Percentiles rank a stretch among this genome's conserved stretches.
phyloP scores from a whole-genome alignment of 2,888 invertebrate genomes.

The Prenolepis imparis region DNA sequence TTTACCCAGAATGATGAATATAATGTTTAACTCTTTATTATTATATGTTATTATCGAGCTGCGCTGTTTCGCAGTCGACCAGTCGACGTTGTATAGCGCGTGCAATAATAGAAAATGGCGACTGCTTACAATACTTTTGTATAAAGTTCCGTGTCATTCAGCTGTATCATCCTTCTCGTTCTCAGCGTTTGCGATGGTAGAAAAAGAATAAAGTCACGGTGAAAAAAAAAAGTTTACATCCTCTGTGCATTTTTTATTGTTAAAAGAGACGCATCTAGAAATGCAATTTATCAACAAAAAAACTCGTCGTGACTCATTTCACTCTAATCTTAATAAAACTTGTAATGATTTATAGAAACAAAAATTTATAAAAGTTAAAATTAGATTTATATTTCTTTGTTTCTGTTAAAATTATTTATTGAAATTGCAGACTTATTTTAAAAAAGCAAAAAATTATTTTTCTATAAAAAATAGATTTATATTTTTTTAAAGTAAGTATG shows the following conservation, averaged over 20 bases:
- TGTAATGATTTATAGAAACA: background rate
- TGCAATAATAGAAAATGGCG: conserved; percentile 68
- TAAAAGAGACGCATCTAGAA: background rate
- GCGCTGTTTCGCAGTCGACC: conserved; percentile 68
- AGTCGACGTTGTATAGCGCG: conserved; percentile 57
- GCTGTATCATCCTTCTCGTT: conserved; percentile 49
- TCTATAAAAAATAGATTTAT: background rate
- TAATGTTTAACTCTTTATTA: conserved; percentile 12
- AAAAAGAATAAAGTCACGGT: conserved; percentile 50
- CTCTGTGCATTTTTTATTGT: background rate
- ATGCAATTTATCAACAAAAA: conserved; percentile 2
- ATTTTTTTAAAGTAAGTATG: too few species aligned
- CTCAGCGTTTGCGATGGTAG: background rate
- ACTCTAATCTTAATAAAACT: background rate
- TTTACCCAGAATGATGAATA: background rate
- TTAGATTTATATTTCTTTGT: background rate
- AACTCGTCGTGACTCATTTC: background rate
- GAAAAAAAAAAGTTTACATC: conserved; percentile 4
- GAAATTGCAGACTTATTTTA: background rate
- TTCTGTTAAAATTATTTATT: background rate
- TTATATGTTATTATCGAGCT: conserved; percentile 56
- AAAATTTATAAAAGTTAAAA: background rate
- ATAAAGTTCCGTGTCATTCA: conserved; percentile 68
- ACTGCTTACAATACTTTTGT: conserved; percentile 69
- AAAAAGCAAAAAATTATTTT: background rate